Conservation (phyloP, 1,140 invertebrate species). For the Vanessa atalanta region DNA sequence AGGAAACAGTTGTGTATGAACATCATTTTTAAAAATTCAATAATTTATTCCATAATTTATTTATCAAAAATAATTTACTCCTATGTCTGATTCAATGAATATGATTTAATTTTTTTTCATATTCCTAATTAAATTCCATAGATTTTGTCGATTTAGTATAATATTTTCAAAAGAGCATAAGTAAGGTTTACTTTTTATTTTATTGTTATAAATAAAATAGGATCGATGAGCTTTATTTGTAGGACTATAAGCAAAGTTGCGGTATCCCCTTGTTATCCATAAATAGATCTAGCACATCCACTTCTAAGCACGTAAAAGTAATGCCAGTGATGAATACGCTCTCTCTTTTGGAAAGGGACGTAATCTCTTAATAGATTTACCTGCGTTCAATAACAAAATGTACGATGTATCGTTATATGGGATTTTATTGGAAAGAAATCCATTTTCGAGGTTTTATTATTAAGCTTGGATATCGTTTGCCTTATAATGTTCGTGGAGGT, state of each 20-base stretch:
- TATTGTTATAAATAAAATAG: too few species aligned
- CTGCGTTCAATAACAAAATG: conserved; percentile 38
- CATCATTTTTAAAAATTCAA: too few species aligned
- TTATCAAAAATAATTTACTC: too few species aligned
- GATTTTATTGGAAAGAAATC: conserved; percentile 31
- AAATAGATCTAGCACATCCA: conserved; percentile 23
- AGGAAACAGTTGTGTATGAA: too few species aligned
- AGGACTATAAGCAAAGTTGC: not conserved
- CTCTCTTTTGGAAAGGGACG: conserved; percentile 28
- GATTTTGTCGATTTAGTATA: too few species aligned
- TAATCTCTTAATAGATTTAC: conserved; percentile 41
- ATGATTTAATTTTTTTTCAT: too few species aligned
- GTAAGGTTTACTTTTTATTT: too few species aligned
- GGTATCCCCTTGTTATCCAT: conserved; percentile 2
- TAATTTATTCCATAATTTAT: too few species aligned
- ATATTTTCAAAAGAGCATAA: too few species aligned
- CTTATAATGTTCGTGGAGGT: not conserved
- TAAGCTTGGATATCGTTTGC: conserved; percentile 8
- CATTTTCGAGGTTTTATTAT: conserved; percentile 22
- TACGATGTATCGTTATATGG: conserved; percentile 27
- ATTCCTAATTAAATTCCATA: too few species aligned
- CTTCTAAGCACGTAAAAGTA: conserved; percentile 30
- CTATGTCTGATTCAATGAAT: too few species aligned
- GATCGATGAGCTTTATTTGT: too few species aligned
- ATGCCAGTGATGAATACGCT: conserved; percentile 36